Evolutionary conservation across 2,888 invertebrate species (phyloP).

Genomic region (Lepidocyrtinus sp.): DNA sequence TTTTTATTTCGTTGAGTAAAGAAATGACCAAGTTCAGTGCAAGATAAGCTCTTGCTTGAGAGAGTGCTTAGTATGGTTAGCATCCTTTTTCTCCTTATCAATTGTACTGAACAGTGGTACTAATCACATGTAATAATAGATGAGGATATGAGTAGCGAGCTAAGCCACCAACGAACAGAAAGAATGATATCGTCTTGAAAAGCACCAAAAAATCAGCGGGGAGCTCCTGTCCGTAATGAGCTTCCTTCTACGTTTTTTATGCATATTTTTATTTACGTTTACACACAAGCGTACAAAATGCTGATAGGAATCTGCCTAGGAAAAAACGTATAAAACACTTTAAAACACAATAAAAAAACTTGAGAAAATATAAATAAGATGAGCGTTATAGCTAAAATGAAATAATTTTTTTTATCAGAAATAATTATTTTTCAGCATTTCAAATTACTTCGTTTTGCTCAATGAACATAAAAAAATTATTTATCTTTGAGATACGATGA

Average conservation of each 20-base stretch:
- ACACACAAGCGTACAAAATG: conserved; percentile 53
- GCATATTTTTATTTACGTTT: conserved; percentile 59
- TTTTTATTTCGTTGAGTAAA: too few species aligned
- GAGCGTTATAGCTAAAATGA: too few species aligned
- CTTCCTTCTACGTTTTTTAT: conserved; percentile 27
- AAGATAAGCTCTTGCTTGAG: too few species aligned
- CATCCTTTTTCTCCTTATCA: too few species aligned
- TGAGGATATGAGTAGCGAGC: too few species aligned
- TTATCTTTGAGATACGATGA: too few species aligned
- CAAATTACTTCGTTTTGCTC: conserved; percentile 43
- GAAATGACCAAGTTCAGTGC: too few species aligned
- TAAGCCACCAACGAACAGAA: too few species aligned
- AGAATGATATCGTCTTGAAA: too few species aligned
- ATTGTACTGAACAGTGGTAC: too few species aligned
- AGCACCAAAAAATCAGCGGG: conserved; percentile 41
- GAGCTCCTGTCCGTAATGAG: conserved; percentile 42
- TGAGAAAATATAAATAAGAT: conserved; percentile 20
- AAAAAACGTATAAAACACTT: conserved; percentile 16
- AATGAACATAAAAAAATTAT: conserved; percentile 36
- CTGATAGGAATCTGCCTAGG: conserved; percentile 50
- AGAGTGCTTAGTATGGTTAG: too few species aligned
- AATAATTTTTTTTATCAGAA: conserved; percentile 16
- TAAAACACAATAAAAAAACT: conserved; percentile 21
- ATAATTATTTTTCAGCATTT: conserved; percentile 19
- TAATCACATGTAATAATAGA: too few species aligned